Evolutionary conservation across 2,113 vertebrate species (phyloP).

Genomic region (Anarrhichthys ocellatus): DNA sequence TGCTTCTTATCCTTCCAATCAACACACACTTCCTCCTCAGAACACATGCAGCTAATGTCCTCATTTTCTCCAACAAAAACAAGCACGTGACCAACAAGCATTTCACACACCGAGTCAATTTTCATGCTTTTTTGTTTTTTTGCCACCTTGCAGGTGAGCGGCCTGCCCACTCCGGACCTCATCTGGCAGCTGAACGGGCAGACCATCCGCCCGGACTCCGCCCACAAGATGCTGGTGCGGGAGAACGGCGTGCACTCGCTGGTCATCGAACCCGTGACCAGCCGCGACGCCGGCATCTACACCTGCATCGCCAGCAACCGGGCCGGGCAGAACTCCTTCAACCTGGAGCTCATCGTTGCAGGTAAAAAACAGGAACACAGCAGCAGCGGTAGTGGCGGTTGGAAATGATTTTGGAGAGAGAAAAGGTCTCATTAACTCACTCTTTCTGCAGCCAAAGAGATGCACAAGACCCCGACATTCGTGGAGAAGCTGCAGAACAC

Average conservation of each 20-base stretch:
- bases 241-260: constrained; percentile 97
- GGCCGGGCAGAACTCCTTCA: constrained; percentile 97
- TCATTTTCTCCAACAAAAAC: constrained; percentile 19
- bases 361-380: constrained; percentile 79
- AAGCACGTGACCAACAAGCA: neutral
- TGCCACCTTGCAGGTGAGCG: constrained; percentile 88
- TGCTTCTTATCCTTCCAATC: constrained; percentile 37
- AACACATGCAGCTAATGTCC: constrained; percentile 27
- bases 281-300: constrained; percentile 94
- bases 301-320: constrained; percentile 95
- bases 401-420: neutral
- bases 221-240: constrained; percentile 97
- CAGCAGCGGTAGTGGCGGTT: too few species aligned
- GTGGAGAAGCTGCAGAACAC: constrained; percentile 98
- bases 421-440: neutral
- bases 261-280: constrained; percentile 94
- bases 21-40: constrained; percentile 13
- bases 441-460: constrained; percentile 90
- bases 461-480: constrained; percentile 93
- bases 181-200: constrained; percentile 95
- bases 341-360: constrained; percentile 95
- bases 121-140: neutral
- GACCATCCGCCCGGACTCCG: constrained; percentile 91
- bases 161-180: constrained; percentile 94
- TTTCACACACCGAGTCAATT: neutral